Conservation (phyloP, 2,113 vertebrate species). For the Rhinoderma darwinii region DNA sequence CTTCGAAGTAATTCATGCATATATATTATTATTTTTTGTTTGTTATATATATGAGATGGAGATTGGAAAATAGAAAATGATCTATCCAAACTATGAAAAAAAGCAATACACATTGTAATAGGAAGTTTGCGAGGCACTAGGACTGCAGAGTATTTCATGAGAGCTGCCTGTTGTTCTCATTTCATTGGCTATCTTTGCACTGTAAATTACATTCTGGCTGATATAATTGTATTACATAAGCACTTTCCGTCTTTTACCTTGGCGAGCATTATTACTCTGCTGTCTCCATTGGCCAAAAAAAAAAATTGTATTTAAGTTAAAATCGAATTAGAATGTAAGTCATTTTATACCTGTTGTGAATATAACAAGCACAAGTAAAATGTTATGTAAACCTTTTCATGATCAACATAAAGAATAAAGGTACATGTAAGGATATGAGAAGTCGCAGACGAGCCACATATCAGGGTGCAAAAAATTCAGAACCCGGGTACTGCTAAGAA, state of each 20-base stretch:
- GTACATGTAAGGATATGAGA: not conserved
- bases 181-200: not conserved
- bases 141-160: not conserved
- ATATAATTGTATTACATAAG: conserved; percentile 33
- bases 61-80: not conserved
- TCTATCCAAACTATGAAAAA: not conserved
- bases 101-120: not conserved
- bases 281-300: not conserved
- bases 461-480: not conserved
- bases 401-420: not conserved
- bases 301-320: conserved; percentile 44
- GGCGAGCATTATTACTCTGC: not conserved
- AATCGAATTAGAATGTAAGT: conserved; percentile 15
- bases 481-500: too few species aligned
- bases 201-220: conserved; percentile 41
- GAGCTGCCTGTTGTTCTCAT: not conserved
- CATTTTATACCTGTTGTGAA: conserved; percentile 29
- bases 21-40: too few species aligned
- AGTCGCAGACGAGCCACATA: not conserved
- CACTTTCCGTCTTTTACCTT: conserved; percentile 10
- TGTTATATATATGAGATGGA: not conserved
- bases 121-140: too few species aligned
- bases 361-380: not conserved
- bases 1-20: too few species aligned
- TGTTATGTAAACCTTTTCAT: not conserved